A percentile compares a stretch with the other conserved stretches of the same genome.
These are phyloP conservation scores for Notamacropus eugenii DNA, from an alignment of 2,797 vertebrate species.

Conservation along the genomic window DNA sequence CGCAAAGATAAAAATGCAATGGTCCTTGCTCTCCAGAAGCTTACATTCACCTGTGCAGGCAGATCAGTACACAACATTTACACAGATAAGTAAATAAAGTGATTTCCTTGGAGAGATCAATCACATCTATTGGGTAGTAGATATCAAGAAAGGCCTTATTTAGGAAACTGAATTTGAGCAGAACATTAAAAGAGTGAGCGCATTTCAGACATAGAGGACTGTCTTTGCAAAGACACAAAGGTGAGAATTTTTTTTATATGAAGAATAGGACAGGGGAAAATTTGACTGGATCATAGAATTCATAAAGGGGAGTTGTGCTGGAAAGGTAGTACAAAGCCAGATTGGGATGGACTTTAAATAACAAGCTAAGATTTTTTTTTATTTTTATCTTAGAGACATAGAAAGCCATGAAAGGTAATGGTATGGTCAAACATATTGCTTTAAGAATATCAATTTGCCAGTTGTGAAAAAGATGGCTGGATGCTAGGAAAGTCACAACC, in stretches of 20 bases:
- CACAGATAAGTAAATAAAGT: neutral
- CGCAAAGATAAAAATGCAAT: constrained; percentile 34
- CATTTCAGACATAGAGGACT: neutral
- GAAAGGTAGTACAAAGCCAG: neutral
- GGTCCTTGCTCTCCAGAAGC: constrained; percentile 12
- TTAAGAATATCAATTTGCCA: neutral
- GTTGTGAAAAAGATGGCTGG: neutral
- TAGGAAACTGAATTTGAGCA: neutral
- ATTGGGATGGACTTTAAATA: neutral
- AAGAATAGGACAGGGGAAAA: neutral
- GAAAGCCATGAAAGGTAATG: neutral
- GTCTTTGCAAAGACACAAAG: neutral
- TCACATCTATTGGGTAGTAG: neutral
- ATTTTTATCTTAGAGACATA: neutral
- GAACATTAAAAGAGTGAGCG: neutral
- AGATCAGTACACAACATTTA: neutral
- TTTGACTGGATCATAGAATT: neutral
- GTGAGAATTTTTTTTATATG: neutral
- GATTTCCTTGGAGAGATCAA: neutral
- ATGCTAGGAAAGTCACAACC: neutral
- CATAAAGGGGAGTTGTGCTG: neutral
- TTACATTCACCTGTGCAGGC: neutral
- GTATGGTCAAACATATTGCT: neutral
- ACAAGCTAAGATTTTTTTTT: neutral
- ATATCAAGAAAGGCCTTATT: neutral